A percentile compares a stretch with the other conserved stretches of the same genome.
Conservation (phyloP, 2,797 vertebrate species). For the Anas bahamensis region DNA sequence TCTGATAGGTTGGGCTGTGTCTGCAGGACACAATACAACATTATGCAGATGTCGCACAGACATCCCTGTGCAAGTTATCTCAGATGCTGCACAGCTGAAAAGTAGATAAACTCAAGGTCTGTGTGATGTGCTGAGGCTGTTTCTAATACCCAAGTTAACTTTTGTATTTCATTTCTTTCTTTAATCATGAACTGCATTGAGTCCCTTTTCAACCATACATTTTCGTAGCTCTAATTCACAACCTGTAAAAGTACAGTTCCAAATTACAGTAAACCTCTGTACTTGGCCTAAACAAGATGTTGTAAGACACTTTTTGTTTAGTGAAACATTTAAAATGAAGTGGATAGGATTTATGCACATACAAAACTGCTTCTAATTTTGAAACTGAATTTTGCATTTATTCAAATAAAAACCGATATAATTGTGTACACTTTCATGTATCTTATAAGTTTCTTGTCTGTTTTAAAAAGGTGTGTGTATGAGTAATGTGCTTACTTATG, state of each 20-base stretch:
- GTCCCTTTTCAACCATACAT: not conserved
- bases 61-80: not conserved
- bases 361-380: not conserved
- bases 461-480: not conserved
- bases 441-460: not conserved
- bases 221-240: not conserved
- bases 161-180: not conserved
- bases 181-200: accelerated
- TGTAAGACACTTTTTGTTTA: not conserved
- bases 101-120: not conserved
- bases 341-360: not conserved
- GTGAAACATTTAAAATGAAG: not conserved
- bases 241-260: not conserved
- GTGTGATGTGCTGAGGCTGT: not conserved
- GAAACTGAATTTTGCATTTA: not conserved
- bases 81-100: not conserved
- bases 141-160: not conserved
- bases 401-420: not conserved
- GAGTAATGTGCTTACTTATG: not conserved
- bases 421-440: not conserved
- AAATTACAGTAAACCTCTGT: not conserved
- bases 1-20: not conserved
- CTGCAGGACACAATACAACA: too few relatives aligned
- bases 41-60: accelerated
- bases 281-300: not conserved